Evolutionary conservation across 2,797 vertebrate genomes (phyloP).

Genomic region (Anisognathus igniventris): DNA sequence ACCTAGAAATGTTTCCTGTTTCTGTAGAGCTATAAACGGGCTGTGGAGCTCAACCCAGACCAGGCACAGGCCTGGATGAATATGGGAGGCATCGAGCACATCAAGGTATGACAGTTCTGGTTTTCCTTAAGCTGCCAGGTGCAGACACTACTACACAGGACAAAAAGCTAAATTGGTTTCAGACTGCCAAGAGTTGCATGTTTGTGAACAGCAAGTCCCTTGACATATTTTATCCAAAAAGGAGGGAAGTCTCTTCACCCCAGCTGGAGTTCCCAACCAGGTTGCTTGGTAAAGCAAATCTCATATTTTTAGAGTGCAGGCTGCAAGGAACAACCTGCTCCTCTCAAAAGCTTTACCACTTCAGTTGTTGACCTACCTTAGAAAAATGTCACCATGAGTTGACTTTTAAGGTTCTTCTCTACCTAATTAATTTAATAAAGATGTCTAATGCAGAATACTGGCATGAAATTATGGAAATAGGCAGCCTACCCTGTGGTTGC

Average conservation of each 20-base stretch:
- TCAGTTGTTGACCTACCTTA: background rate
- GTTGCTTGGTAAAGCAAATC: background rate
- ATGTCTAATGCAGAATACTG: background rate
- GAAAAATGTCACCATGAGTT: background rate
- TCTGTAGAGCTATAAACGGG: conserved; percentile 86
- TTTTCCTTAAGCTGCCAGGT: background rate
- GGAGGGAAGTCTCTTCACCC: background rate
- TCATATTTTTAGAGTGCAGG: background rate
- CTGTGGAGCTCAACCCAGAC: conserved; percentile 89
- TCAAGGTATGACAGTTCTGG: conserved; percentile 80
- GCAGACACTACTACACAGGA: background rate
- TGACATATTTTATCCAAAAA: background rate
- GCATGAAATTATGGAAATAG: conserved; percentile 21
- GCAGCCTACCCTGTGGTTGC: background rate
- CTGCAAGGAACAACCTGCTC: background rate
- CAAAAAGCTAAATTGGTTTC: background rate
- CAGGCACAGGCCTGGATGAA: conserved; percentile 99
- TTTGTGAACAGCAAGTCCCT: background rate
- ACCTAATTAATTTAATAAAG: conserved; percentile 31
- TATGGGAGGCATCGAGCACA: conserved; percentile 98
- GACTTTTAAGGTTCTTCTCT: background rate
- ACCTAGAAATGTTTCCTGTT: conserved; percentile 13
- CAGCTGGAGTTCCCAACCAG: background rate
- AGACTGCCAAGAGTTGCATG: background rate
- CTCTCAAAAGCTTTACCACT: background rate